phyloP scores from a whole-genome alignment of 30 jellyfish, hydroid and myxozoan species.

The Nemopilema nomurai region DNA sequence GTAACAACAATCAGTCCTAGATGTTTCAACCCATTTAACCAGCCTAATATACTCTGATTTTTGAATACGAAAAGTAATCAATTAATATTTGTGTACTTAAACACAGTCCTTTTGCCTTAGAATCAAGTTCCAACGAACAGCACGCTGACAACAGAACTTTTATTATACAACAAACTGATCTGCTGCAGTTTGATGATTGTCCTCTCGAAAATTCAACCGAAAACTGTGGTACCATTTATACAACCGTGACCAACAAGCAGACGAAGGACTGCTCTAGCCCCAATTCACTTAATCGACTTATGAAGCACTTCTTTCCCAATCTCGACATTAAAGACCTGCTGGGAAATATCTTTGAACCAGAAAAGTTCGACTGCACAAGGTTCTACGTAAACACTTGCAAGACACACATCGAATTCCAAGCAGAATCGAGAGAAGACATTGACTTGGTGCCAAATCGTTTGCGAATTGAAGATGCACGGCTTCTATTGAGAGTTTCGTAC shows the following conservation, averaged over 20 bases:
- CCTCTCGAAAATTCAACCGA: constrained; percentile 12
- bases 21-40: too few relatives aligned
- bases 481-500: constrained; percentile 49
- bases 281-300: constrained; percentile 62
- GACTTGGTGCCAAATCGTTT: constrained; percentile 88
- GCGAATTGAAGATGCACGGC: constrained; percentile 59
- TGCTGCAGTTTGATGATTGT: constrained; percentile 37
- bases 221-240: constrained; percentile 26
- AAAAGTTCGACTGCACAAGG: constrained; percentile 64
- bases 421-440: constrained; percentile 72
- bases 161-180: neutral
- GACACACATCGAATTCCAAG: constrained; percentile 64
- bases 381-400: constrained; percentile 74
- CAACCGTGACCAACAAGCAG: constrained; percentile 28
- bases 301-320: constrained; percentile 74
- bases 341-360: constrained; percentile 67
- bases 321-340: constrained; percentile 48
- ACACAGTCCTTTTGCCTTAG: neutral
- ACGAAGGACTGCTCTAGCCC: too few relatives aligned
- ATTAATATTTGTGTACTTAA: too few relatives aligned
- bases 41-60: too few relatives aligned
- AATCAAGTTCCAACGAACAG: neutral
- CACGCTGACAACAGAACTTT: neutral
- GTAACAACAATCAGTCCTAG: too few relatives aligned
- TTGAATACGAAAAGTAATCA: too few relatives aligned